These are phyloP conservation scores for Pseudochirops cupreus DNA, from an alignment of 2,797 vertebrate genomes.

Conservation along the genomic window DNA sequence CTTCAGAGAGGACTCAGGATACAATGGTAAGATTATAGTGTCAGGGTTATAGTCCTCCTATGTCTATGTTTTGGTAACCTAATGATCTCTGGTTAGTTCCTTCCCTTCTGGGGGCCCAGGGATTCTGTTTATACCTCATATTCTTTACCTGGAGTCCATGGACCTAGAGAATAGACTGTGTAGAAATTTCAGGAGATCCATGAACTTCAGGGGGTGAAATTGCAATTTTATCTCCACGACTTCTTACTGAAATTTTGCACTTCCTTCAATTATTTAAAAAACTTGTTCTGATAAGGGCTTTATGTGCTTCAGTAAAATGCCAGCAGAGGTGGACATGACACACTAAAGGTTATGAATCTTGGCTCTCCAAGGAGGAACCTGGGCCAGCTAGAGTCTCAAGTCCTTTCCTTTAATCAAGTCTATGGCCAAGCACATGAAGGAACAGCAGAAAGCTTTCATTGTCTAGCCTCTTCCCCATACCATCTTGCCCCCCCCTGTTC, in stretches of 20 bases:
- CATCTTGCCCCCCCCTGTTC: too few relatives aligned
- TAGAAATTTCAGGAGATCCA: neutral
- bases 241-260: neutral
- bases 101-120: neutral
- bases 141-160: neutral
- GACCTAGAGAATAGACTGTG: neutral
- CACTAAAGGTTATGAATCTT: neutral
- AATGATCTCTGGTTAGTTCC: too few relatives aligned
- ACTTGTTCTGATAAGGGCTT: too few relatives aligned
- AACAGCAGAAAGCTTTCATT: neutral
- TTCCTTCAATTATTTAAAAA: neutral
- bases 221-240: too few relatives aligned
- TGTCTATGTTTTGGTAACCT: too few relatives aligned
- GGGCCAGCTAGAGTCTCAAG: neutral
- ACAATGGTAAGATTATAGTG: neutral
- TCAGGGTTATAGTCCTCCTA: too few relatives aligned
- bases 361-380: neutral
- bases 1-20: neutral
- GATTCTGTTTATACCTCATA: neutral
- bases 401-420: rapidly evolving
- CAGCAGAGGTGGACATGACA: too few relatives aligned
- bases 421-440: neutral
- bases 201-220: neutral
- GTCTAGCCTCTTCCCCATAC: neutral
- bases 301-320: too few relatives aligned